Evolutionary conservation across 2,888 invertebrate genomes (phyloP).

Genomic region (Tiliacea aurago): DNA sequence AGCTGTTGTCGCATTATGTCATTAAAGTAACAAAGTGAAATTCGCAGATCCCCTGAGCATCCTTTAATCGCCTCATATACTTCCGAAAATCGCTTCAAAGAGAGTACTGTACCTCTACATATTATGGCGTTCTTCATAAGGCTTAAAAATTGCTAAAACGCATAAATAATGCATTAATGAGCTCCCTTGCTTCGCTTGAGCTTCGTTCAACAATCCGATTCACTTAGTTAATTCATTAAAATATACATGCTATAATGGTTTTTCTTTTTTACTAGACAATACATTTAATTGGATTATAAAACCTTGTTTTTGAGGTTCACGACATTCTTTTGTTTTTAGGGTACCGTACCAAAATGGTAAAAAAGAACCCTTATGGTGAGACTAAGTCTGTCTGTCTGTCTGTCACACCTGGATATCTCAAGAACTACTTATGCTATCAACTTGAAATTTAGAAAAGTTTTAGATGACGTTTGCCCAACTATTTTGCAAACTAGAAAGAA

Average conservation of each 20-base stretch:
- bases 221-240: slow-evolving; percentile 28
- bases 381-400: too few species aligned
- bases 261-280: not conserved
- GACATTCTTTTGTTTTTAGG: not conserved
- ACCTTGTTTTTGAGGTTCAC: not conserved
- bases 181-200: slow-evolving; percentile 19
- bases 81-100: slow-evolving; percentile 44
- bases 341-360: too few species aligned
- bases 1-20: slow-evolving; percentile 15
- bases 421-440: too few species aligned
- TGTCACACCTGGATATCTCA: too few species aligned
- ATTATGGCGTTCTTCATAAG: slow-evolving; percentile 44
- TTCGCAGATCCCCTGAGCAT: slow-evolving; percentile 31
- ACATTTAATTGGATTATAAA: not conserved
- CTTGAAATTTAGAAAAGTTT: too few species aligned
- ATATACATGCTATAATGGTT: not conserved
- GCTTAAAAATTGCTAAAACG: slow-evolving; percentile 54
- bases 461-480: too few species aligned
- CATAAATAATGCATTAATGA: slow-evolving; percentile 41
- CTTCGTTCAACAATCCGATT: slow-evolving; percentile 38
- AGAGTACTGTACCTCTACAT: slow-evolving; percentile 19
- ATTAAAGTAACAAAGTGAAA: slow-evolving; percentile 27
- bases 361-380: too few species aligned
- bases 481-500: too few species aligned
- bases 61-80: slow-evolving; percentile 50